Base-by-base conservation (phyloP, 2,888 invertebrate species). In the Prionchulus punctatus region DNA sequence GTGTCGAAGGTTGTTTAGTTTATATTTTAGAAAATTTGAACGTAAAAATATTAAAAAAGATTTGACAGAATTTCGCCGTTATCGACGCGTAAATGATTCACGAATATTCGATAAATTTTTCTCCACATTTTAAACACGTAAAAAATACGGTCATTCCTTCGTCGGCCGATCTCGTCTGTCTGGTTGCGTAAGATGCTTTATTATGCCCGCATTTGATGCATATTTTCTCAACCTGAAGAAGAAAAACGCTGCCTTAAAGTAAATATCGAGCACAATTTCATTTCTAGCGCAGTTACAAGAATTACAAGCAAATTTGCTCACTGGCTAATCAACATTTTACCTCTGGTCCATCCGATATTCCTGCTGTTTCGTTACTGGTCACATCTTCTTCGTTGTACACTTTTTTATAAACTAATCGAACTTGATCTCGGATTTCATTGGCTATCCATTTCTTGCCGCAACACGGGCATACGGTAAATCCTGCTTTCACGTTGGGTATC, bases 61-160 rank as follows among this genome's bases (percentile, higher is more conserved):
- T n/a, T n/a, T n/a, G n/a, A n/a, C n/a, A n/a, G n/a, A n/a, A n/a
- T n/a, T n/a, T n/a, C n/a, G n/a, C n/a, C n/a, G n/a, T n/a, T n/a
- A n/a, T n/a, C n/a, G n/a, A n/a, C n/a, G n/a, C n/a, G n/a, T n/a
- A n/a, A n/a, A n/a, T n/a, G n/a, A n/a, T n/a, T 30, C 21, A 68
- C 4, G 67, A 65, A 52, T 68, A 68, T 50, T 68, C 67, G 52
- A 68, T 68, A 50, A 64, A 62, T 55, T 66, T 66, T 48, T 77
- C 83, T 83, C 83, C 84, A 83, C 96, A 98, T 69, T 85, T 83
- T 25, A 84, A 81, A 75, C 98, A 98, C 1, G 90, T 90, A 68
- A 88, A 98, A 75, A 98, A 96, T 1, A 98, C 90, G 1, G 96
- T 98, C 73, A 98, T 96, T 0, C 96, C 96, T 81, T 98, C 98